These are phyloP conservation scores for Myocastor coypus DNA, from an alignment of 2,113 vertebrate species.

Conservation along the genomic window DNA sequence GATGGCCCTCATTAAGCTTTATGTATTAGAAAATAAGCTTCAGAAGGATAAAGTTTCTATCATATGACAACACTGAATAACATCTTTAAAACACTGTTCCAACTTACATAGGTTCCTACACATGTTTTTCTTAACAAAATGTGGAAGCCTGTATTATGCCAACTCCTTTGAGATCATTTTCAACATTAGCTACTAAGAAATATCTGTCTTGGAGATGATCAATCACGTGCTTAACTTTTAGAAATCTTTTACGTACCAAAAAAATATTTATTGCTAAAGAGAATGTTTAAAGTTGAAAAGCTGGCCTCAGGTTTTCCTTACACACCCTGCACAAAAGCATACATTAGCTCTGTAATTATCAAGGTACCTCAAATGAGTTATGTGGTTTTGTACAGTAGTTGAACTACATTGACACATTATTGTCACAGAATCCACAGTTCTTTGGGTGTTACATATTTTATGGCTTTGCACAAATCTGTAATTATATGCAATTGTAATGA, in stretches of 20 bases:
- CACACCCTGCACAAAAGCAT: neutral
- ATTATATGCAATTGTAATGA: neutral
- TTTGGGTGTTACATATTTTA: neutral
- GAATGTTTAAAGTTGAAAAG: neutral
- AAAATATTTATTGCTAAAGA: neutral
- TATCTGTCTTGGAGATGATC: neutral
- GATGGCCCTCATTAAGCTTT: slow-evolving; percentile 69
- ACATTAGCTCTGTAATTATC: neutral
- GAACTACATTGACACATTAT: neutral
- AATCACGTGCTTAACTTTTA: neutral
- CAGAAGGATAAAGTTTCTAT: neutral
- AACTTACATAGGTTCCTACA: neutral
- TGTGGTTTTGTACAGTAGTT: neutral
- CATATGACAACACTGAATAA: neutral
- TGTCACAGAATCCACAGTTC: neutral
- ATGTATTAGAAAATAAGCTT: slow-evolving; percentile 20
- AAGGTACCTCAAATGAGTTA: neutral
- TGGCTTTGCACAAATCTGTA: neutral
- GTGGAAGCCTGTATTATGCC: neutral
- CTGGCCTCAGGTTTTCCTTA: neutral
- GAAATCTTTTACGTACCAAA: neutral
- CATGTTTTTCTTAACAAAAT: neutral
- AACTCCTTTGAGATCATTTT: neutral
- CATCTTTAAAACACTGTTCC: neutral
- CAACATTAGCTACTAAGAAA: neutral